A percentile compares a stretch with the other conserved stretches of the same genome.
Conservation (phyloP, 2,113 vertebrate species). For the Perognathus longimembris region DNA sequence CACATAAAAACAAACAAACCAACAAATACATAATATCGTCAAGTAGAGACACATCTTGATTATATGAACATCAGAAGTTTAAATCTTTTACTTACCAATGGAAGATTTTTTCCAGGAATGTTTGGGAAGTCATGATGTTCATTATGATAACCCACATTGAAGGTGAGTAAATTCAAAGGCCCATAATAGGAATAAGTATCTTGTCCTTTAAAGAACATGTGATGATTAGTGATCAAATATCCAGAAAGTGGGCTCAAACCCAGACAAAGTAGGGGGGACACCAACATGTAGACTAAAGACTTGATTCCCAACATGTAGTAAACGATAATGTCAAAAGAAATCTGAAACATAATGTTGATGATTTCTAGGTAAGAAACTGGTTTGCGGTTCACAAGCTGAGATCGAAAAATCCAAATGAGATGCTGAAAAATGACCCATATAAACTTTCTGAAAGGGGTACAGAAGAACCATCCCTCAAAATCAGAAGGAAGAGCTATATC, state of each 20-base stretch:
- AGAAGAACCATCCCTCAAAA: conserved; percentile 99
- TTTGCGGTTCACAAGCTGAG: conserved; percentile 98
- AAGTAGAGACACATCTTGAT: too few relatives aligned
- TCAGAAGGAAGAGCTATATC: conserved; percentile 97
- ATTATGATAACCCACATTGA: conserved; percentile 99
- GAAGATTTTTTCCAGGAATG: conserved; percentile 94
- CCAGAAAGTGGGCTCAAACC: conserved; percentile 98
- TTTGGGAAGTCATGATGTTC: conserved; percentile 99
- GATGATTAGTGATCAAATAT: conserved; percentile 99
- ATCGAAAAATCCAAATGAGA: conserved; percentile 95
- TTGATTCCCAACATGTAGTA: conserved; percentile 92
- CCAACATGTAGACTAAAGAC: conserved; percentile 95
- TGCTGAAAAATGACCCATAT: conserved; percentile 97
- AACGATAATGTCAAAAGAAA: conserved; percentile 90
- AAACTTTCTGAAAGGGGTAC: conserved; percentile 94
- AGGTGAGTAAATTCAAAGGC: conserved; percentile 96
- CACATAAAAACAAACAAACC: too few relatives aligned
- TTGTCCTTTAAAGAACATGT: conserved; percentile 99
- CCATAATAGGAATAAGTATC: conserved; percentile 99
- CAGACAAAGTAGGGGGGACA: conserved; percentile 94
- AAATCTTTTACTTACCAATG: conserved; percentile 89
- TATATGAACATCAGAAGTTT: background rate
- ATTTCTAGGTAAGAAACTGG: conserved; percentile 93
- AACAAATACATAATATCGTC: too few relatives aligned
- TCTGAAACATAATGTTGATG: conserved; percentile 90